Evolutionary conservation across 35 echinoderm and acorn worm species (phyloP).

Genomic region (Lytechinus pictus): DNA sequence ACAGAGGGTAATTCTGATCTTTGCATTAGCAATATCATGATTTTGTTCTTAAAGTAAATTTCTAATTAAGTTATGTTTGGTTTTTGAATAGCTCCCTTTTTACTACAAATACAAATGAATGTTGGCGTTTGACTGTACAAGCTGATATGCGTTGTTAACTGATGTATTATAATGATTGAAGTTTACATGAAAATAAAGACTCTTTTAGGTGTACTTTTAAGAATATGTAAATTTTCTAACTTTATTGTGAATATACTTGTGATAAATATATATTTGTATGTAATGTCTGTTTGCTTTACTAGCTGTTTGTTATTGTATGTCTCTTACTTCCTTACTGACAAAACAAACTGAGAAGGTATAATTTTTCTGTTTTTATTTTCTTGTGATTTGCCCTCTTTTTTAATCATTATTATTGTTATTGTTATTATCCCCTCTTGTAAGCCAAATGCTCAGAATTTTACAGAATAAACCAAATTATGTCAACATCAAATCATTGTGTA

Average conservation of each 20-base stretch:
- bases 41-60: not conserved
- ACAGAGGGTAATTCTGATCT: not conserved
- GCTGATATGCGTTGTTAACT: not conserved
- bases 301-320: constrained; percentile 44
- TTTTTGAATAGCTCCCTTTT: constrained; percentile 3
- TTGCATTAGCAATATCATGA: not conserved
- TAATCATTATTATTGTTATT: not conserved
- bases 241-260: constrained; percentile 56
- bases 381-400: constrained; percentile 40
- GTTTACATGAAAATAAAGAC: not conserved
- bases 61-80: not conserved
- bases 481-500: not conserved
- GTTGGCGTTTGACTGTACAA: not conserved
- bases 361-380: constrained; percentile 3
- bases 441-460: constrained; percentile 54
- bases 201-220: constrained; percentile 51
- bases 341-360: constrained; percentile 16
- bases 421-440: constrained; percentile 42
- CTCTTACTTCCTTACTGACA: constrained; percentile 28
- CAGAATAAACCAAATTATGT: constrained; percentile 58
- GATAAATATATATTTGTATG: constrained; percentile 59
- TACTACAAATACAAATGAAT: not conserved
- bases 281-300: constrained; percentile 46
- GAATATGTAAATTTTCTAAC: constrained; percentile 55
- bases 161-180: not conserved